Base-by-base conservation (phyloP, 1,140 invertebrate genomes). In the Caenorhabditis remanei region DNA sequence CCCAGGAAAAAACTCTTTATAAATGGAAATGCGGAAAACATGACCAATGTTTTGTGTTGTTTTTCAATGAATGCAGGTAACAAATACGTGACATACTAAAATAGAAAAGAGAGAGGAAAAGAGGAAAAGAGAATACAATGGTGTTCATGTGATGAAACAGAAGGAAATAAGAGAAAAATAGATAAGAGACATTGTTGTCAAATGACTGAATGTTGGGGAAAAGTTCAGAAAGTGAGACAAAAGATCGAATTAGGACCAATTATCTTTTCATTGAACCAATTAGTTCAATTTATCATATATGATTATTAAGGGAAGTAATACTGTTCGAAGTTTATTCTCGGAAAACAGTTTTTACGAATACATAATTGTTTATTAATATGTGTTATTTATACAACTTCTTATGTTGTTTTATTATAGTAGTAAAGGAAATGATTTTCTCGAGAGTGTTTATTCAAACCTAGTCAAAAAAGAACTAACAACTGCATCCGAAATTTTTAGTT, bases 171-270 rank as follows among this genome's bases (percentile, higher is more conserved):
- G 9, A 21, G 65, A 32, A 16, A 71, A 48, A 40, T 2, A n/a
- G 61, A 63, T 63, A 63, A 63, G 61, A 63, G 65, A 71, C 13
- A 71, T 21, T n/a, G 65, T 71, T 71, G 65, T 71, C 65, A 71
- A 71, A 43, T 71, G 65, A 71, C 65, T 21, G 24, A 8, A n/a
- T n/a, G 13, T 19, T 8, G 2, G 32, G 24, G 13, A 65, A 41
- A 32, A 48, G 41, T 71, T n/a, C 16, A 71, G 9, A 71, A 71
- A 71, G 40, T 4, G 24, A 71, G 65, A 21, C 65, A 71, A 21
- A 46, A 71, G 65, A 71, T 48, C 65, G 46, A 71, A 16, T 46
- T 43, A 4, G 13, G 32, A 58, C n/a, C 19, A 58, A 58, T 21
- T 8, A n/a, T 58, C n/a, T 58, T 65, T 24, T 24, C 4, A 9